Conservation (phyloP, 2,888 invertebrate genomes). For the Podotricha telesiphe region DNA sequence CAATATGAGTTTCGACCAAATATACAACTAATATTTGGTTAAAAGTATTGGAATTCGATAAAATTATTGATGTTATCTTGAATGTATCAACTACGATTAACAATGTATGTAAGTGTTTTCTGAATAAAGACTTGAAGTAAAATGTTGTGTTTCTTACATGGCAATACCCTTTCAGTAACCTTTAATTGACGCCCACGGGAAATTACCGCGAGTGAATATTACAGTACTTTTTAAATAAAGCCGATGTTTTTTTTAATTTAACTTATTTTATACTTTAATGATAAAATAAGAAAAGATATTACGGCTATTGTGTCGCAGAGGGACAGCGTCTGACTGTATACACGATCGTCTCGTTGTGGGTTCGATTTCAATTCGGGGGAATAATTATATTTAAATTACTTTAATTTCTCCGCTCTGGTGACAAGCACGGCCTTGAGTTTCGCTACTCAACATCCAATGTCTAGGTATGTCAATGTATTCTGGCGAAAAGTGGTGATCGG, state of each 20-base stretch:
- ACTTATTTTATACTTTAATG: not conserved
- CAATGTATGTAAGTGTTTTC: slow-evolving; percentile 69
- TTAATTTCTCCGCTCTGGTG: too few relatives aligned
- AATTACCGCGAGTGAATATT: not conserved
- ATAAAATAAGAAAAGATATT: not conserved
- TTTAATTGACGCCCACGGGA: slow-evolving; percentile 2
- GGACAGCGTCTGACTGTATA: too few relatives aligned
- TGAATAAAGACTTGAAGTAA: slow-evolving; percentile 77
- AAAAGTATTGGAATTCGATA: slow-evolving; percentile 64
- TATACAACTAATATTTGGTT: slow-evolving; percentile 75
- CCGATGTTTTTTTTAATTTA: not conserved
- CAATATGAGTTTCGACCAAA: slow-evolving; percentile 80
- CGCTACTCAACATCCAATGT: too few relatives aligned
- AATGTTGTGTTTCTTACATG: slow-evolving; percentile 42
- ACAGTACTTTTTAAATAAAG: not conserved
- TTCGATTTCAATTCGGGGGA: too few relatives aligned
- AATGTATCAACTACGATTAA: slow-evolving; percentile 72
- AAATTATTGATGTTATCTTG: slow-evolving; percentile 65
- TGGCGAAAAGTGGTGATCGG: too few relatives aligned
- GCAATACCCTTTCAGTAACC: not conserved
- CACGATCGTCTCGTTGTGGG: too few relatives aligned
- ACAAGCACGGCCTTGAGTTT: too few relatives aligned
- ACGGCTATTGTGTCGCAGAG: too few relatives aligned
- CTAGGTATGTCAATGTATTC: too few relatives aligned
- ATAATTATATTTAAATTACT: too few relatives aligned